Conservation (phyloP, 2,888 invertebrate species). For the Thumatha senex region DNA sequence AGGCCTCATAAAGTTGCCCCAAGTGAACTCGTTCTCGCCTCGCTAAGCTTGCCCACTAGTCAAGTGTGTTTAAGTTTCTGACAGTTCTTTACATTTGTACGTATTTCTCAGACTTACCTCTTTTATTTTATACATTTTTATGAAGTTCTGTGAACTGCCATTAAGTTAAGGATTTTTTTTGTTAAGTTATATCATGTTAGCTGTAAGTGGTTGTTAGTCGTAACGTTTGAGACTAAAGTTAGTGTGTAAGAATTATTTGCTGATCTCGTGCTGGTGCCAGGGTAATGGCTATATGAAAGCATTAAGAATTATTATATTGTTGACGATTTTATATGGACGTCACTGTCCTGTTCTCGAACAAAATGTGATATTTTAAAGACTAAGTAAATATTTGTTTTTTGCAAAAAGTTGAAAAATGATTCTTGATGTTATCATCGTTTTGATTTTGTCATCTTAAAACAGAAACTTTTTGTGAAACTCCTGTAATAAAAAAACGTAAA, state of each 20-base stretch:
- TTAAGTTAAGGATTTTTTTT: constrained; percentile 65
- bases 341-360: constrained; percentile 78
- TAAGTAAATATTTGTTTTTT: constrained; percentile 70
- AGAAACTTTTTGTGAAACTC: constrained; percentile 79
- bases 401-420: constrained; percentile 72
- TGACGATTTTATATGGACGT: constrained; percentile 78
- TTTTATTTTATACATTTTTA: constrained; percentile 60
- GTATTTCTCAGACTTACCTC: constrained; percentile 51
- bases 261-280: constrained; percentile 80
- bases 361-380: constrained; percentile 82
- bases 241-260: constrained; percentile 69
- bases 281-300: constrained; percentile 76
- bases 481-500: constrained; percentile 74
- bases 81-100: constrained; percentile 44
- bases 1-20: constrained; percentile 68
- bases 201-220: constrained; percentile 70
- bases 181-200: constrained; percentile 73
- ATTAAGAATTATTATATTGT: constrained; percentile 82
- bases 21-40: constrained; percentile 54
- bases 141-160: constrained; percentile 73
- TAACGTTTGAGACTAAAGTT: constrained; percentile 71
- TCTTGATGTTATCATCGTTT: constrained; percentile 82
- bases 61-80: constrained; percentile 38
- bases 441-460: constrained; percentile 78
- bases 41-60: constrained; percentile 57